Percentiles rank a stretch among this genome's conserved stretches.
Conservation (phyloP, 2,888 invertebrate genomes). For the Rapana venosa region DNA sequence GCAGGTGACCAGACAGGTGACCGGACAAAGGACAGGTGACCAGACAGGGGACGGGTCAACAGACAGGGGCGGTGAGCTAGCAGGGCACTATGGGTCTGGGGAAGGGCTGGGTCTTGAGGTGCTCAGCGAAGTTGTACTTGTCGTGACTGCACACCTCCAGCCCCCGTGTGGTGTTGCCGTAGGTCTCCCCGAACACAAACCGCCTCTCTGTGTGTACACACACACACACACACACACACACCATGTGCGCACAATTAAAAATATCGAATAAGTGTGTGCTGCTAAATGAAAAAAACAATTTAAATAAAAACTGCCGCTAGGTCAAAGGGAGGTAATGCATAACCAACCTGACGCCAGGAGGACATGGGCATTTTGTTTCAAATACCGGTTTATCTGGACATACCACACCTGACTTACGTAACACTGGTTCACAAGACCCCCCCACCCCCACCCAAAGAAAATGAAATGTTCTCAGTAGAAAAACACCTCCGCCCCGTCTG, state of each 20-base stretch:
- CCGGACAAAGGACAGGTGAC: neutral
- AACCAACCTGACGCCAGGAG: too few relatives aligned
- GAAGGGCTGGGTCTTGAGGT: slow-evolving; percentile 11
- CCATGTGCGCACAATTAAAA: neutral
- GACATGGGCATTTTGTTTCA: too few relatives aligned
- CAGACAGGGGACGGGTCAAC: neutral
- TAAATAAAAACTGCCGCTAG: neutral
- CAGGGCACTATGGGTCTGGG: slow-evolving; percentile 31
- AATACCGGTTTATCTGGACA: too few relatives aligned
- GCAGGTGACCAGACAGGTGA: neutral
- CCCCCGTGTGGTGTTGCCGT: slow-evolving; percentile 77
- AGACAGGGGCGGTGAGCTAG: neutral
- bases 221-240: neutral
- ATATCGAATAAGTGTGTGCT: neutral
- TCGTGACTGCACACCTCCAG: slow-evolving; percentile 75
- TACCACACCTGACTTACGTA: too few relatives aligned
- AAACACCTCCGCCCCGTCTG: too few relatives aligned
- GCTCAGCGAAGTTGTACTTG: slow-evolving; percentile 21
- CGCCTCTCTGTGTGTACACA: slow-evolving; percentile 65
- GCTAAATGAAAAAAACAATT: too few relatives aligned
- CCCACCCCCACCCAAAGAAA: too few relatives aligned
- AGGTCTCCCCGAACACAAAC: slow-evolving; percentile 77
- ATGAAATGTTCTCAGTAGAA: too few relatives aligned
- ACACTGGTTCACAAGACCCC: too few relatives aligned
- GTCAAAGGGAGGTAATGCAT: neutral